Conservation (phyloP, 2,113 vertebrate species). For the Condylura cristata region DNA sequence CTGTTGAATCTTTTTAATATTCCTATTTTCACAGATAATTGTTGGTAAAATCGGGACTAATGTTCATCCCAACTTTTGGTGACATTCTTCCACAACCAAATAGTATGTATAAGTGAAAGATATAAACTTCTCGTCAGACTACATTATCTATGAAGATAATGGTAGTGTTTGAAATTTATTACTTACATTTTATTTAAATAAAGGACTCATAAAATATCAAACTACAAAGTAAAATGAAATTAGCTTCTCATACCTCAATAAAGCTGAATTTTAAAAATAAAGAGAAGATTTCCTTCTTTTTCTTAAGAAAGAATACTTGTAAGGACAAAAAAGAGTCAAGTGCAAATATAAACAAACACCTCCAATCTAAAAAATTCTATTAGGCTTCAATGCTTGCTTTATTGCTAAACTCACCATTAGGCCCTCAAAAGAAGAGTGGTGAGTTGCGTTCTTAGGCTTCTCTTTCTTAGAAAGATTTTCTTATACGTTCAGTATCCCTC, state of each 20-base stretch:
- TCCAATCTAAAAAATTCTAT: neutral
- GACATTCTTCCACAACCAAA: neutral
- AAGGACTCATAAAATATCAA: neutral
- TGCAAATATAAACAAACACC: neutral
- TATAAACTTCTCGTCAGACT: neutral
- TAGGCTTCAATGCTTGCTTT: neutral
- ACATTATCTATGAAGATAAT: neutral
- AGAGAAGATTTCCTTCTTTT: neutral
- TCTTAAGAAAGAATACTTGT: conserved; percentile 1
- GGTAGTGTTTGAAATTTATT: neutral
- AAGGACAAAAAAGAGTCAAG: neutral
- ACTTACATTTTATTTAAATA: neutral
- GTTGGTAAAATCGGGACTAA: conserved; percentile 22
- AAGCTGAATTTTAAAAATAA: neutral
- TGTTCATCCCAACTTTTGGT: conserved; percentile 24
- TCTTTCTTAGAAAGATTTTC: neutral
- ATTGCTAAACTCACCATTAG: neutral
- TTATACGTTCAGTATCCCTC: neutral
- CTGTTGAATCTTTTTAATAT: conserved; percentile 28
- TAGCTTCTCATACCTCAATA: neutral
- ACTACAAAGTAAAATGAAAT: conserved; percentile 10
- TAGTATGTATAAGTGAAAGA: neutral
- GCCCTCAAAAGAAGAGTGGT: neutral
- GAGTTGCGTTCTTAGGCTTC: neutral
- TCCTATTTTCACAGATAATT: neutral